Percentiles rank a stretch among this genome's conserved stretches.
Evolutionary conservation across 2,113 vertebrate genomes (phyloP).

Genomic region (Ibidorhyncha struthersii): DNA sequence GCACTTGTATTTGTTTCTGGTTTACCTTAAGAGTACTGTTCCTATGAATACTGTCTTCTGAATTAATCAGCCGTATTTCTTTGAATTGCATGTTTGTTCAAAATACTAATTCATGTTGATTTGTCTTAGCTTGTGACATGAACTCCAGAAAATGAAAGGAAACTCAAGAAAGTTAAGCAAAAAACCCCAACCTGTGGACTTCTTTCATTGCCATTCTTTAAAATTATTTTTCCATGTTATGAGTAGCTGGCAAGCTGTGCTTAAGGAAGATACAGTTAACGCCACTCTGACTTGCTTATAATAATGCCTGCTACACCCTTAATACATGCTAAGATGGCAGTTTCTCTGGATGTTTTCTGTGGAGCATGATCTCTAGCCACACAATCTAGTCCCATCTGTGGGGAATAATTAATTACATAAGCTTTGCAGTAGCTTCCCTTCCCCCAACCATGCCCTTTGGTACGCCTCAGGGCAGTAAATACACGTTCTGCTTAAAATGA

Average conservation of each 20-base stretch:
- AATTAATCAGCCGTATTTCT: neutral
- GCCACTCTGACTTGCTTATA: neutral
- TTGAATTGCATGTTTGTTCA: neutral
- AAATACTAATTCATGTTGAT: neutral
- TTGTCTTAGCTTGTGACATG: neutral
- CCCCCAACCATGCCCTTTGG: neutral
- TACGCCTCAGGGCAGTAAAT: neutral
- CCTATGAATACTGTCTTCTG: neutral
- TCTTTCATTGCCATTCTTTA: neutral
- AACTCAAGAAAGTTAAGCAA: neutral
- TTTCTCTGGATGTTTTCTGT: neutral
- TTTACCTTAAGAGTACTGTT: neutral
- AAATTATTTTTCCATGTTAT: neutral
- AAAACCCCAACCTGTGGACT: neutral
- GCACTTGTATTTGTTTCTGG: neutral
- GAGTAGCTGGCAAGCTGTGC: neutral
- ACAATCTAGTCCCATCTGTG: neutral
- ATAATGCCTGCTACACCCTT: neutral
- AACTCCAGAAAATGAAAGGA: neutral
- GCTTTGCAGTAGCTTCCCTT: neutral
- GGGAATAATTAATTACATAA: constrained; percentile 3
- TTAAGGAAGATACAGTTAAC: neutral
- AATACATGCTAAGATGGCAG: neutral
- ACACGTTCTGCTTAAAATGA: neutral
- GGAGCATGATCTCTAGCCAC: neutral